These are phyloP conservation scores for Amphiura filiformis DNA, from an alignment of 35 echinoderm and acorn worm genomes.

Conservation along the genomic window DNA sequence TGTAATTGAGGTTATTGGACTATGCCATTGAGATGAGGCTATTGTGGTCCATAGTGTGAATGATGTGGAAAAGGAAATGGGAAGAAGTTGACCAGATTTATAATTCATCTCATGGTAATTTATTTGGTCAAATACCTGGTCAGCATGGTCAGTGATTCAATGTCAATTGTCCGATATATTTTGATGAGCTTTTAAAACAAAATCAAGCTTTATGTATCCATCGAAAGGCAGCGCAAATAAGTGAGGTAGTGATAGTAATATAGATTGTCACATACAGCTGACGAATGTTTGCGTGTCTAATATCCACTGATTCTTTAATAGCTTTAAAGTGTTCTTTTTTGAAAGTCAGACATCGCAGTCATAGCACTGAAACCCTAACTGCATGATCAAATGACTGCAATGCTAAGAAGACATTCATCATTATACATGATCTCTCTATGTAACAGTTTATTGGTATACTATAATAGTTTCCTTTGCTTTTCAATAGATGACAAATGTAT, in stretches of 20 bases:
- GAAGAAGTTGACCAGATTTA: too few relatives aligned
- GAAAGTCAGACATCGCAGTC: neutral
- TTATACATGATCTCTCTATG: neutral
- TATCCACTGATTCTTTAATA: neutral
- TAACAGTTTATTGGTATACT: neutral
- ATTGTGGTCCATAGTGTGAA: too few relatives aligned
- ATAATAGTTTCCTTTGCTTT: neutral
- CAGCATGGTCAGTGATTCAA: too few relatives aligned
- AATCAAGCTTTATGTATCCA: too few relatives aligned
- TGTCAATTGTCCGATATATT: too few relatives aligned
- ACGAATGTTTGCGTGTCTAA: neutral
- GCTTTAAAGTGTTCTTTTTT: neutral
- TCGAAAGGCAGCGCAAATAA: neutral
- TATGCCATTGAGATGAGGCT: too few relatives aligned
- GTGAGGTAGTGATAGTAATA: neutral
- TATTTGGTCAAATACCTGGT: too few relatives aligned
- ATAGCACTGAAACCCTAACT: neutral
- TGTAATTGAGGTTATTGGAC: too few relatives aligned
- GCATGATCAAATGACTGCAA: neutral
- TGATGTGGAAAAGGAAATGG: too few relatives aligned
- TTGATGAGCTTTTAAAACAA: too few relatives aligned
- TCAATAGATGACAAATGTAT: neutral
- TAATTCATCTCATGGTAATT: too few relatives aligned
- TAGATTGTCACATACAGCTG: neutral
- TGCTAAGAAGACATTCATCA: neutral